These are phyloP conservation scores for Argyresthia albistria DNA, from an alignment of 2,888 invertebrate species.

Conservation along the genomic window DNA sequence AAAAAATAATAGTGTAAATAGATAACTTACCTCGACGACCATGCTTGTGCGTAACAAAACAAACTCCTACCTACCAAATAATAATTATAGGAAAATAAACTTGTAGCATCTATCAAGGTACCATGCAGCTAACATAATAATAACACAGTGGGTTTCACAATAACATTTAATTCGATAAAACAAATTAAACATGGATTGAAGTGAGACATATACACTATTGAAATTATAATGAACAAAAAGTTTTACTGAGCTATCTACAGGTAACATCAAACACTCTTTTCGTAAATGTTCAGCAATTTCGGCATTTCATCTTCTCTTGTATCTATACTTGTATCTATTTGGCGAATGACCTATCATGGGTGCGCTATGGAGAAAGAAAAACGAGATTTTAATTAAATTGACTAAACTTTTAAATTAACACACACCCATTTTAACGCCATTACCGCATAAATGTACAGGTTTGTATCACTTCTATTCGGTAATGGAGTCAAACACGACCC, in stretches of 20 bases:
- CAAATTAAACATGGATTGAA: slow-evolving; percentile 20
- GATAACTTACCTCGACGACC: slow-evolving; percentile 9
- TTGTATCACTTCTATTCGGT: no score
- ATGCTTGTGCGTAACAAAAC: slow-evolving; percentile 16
- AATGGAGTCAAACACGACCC: slow-evolving; percentile 10
- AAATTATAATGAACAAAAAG: slow-evolving; percentile 47
- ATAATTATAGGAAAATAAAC: slow-evolving; percentile 11
- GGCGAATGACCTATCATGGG: slow-evolving; percentile 57
- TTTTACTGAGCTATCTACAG: slow-evolving; percentile 45
- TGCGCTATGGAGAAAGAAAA: slow-evolving; percentile 61
- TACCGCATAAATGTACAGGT: no score
- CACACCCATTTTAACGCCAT: slow-evolving; percentile 43
- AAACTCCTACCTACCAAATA: slow-evolving; percentile 1
- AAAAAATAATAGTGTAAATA: background rate
- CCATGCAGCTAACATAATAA: slow-evolving; percentile 42
- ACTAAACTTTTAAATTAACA: slow-evolving; percentile 18
- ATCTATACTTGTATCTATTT: slow-evolving; percentile 63
- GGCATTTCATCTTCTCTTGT: slow-evolving; percentile 27
- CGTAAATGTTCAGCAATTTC: slow-evolving; percentile 7
- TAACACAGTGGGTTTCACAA: slow-evolving; percentile 38
- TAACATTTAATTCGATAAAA: slow-evolving; percentile 58
- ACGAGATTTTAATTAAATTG: slow-evolving; percentile 14
- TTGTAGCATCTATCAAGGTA: slow-evolving; percentile 21
- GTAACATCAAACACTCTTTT: slow-evolving; percentile 22
- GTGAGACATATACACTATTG: slow-evolving; percentile 23